A percentile compares a stretch with the other conserved stretches of the same genome.
These are phyloP conservation scores for Grammomys dolichurus DNA, from an alignment of 2,113 vertebrate species.

Conservation along the genomic window DNA sequence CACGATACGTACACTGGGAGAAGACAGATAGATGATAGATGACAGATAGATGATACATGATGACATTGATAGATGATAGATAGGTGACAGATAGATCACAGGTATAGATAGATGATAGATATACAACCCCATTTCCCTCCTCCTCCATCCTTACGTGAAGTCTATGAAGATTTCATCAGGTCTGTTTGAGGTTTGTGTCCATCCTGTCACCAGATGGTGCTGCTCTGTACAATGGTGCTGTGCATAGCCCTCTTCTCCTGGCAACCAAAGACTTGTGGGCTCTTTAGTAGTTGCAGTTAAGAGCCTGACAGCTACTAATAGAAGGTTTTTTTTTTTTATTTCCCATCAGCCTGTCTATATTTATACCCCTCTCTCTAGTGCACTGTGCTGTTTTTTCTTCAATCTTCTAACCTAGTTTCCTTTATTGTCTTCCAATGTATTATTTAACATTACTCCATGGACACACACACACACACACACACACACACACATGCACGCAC, in stretches of 20 bases:
- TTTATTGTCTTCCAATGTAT: slow-evolving; percentile 59
- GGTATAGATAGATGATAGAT: not conserved
- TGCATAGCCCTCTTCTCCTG: not conserved
- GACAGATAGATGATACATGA: not conserved
- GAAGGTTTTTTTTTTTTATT: slow-evolving; percentile 63
- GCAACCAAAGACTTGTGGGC: slow-evolving; percentile 52
- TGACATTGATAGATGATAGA: not conserved
- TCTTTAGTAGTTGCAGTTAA: slow-evolving; percentile 43
- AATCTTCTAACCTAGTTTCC: not conserved
- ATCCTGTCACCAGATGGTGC: slow-evolving; percentile 77
- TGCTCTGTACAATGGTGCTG: not conserved
- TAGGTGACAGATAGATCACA: not conserved
- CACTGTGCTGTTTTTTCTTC: not conserved
- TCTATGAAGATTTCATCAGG: slow-evolving; percentile 43
- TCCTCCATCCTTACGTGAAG: not conserved
- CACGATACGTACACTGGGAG: too few relatives aligned
- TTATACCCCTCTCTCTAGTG: slow-evolving; percentile 53
- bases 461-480: not conserved
- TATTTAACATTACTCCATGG: slow-evolving; percentile 63
- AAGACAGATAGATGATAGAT: not conserved
- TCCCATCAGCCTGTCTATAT: slow-evolving; percentile 66
- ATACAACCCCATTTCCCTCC: not conserved
- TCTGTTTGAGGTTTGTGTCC: slow-evolving; percentile 53
- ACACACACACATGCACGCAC: too few relatives aligned
- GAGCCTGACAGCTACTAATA: slow-evolving; percentile 51